Conservation (phyloP, 1,140 invertebrate genomes). For the Meloidogyne exigua region DNA sequence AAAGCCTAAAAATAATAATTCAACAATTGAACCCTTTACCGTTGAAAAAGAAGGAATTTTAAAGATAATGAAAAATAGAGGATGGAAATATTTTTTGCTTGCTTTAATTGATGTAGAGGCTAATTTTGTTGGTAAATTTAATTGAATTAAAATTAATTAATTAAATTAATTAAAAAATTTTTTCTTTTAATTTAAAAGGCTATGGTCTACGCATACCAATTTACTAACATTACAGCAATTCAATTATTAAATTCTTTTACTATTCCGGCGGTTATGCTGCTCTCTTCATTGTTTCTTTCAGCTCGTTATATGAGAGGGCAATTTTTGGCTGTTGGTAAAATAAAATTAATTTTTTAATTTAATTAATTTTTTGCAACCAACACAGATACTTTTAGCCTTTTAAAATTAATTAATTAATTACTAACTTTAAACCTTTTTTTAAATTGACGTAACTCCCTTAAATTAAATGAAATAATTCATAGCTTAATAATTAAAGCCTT, state of each 20-base stretch:
- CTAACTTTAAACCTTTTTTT: too few species aligned
- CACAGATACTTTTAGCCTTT: too few species aligned
- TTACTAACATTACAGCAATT: neutral
- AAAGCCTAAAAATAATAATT: neutral
- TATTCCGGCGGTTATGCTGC: neutral
- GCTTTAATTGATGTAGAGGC: neutral
- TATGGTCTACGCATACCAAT: neutral
- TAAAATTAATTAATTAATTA: too few species aligned
- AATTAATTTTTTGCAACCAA: too few species aligned
- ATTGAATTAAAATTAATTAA: too few species aligned
- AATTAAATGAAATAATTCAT: too few species aligned
- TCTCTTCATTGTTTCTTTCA: neutral
- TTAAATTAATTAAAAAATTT: neutral
- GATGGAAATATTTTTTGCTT: conserved; percentile 1
- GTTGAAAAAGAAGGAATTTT: neutral
- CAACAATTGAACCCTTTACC: neutral
- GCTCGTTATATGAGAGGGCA: neutral
- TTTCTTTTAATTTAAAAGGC: neutral
- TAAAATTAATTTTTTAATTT: too few species aligned
- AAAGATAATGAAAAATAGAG: neutral
- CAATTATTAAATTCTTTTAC: conserved; percentile 1
- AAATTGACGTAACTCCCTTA: too few species aligned
- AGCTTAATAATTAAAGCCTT: too few species aligned
- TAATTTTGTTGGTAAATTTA: conserved; percentile 1
- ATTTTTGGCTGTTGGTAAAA: neutral